These are phyloP conservation scores for Ditula angustiorana DNA, from an alignment of 2,888 invertebrate genomes.

Conservation along the genomic window DNA sequence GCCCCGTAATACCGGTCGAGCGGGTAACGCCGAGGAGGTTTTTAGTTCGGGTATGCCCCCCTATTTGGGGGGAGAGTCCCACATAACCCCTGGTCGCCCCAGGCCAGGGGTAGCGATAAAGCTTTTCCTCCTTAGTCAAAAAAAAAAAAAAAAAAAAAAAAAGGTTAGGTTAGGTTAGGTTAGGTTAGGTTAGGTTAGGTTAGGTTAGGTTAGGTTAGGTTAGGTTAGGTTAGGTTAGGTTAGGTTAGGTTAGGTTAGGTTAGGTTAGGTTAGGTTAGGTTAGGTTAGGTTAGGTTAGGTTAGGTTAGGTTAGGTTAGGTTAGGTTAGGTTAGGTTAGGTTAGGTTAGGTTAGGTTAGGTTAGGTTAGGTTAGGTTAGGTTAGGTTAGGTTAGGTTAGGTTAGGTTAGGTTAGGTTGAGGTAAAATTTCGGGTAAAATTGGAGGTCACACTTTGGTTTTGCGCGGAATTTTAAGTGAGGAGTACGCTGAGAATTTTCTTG, in stretches of 20 bases:
- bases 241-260: slow-evolving; percentile 42
- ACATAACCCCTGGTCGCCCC: no score
- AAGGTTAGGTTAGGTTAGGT: slow-evolving; percentile 14
- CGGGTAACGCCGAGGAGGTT: no score
- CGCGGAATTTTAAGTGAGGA: no score
- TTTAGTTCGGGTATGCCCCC: no score
- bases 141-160: slow-evolving; percentile 1
- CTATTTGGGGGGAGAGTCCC: not conserved
- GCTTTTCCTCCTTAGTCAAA: not conserved
- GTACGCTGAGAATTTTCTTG: no score
- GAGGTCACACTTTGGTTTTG: no score
- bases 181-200: slow-evolving; percentile 15
- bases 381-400: slow-evolving; percentile 19
- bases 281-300: slow-evolving; percentile 25
- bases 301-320: slow-evolving; percentile 27
- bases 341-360: slow-evolving; percentile 31
- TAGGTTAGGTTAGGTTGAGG: slow-evolving; percentile 21
- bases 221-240: slow-evolving; percentile 24
- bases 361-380: slow-evolving; percentile 31
- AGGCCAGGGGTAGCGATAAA: not conserved
- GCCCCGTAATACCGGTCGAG: no score
- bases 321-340: slow-evolving; percentile 30
- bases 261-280: slow-evolving; percentile 25
- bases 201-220: slow-evolving; percentile 14
- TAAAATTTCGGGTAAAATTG: no score